These are phyloP conservation scores for Calidris pugnax DNA, from an alignment of 2,113 vertebrate species.

Conservation along the genomic window DNA sequence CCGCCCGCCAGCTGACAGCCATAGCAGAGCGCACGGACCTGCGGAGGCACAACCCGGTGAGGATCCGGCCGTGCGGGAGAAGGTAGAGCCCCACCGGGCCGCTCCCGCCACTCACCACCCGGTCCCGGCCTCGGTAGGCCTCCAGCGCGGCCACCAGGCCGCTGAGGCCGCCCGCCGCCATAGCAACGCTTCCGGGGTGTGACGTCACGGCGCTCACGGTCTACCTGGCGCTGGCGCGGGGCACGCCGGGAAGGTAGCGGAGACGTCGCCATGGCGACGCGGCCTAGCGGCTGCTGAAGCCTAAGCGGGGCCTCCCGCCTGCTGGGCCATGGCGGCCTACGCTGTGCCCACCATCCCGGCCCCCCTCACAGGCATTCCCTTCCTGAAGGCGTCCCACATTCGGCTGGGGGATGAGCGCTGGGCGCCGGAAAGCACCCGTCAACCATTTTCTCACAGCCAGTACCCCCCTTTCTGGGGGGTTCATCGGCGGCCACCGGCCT, in stretches of 20 bases:
- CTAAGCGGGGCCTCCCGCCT: fast-evolving
- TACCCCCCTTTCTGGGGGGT: neutral
- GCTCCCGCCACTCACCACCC: slow-evolving; percentile 81
- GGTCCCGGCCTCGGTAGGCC: slow-evolving; percentile 89
- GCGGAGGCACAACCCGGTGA: neutral
- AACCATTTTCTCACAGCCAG: neutral
- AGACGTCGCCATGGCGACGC: neutral
- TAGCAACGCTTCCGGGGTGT: slow-evolving; percentile 55
- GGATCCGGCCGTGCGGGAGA: neutral
- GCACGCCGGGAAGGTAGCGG: neutral
- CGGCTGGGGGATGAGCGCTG: neutral
- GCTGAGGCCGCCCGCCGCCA: slow-evolving; percentile 73
- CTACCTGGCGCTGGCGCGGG: neutral
- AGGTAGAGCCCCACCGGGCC: neutral
- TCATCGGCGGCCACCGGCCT: neutral
- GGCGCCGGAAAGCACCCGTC: neutral
- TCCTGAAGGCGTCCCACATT: neutral
- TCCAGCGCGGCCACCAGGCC: slow-evolving; percentile 79
- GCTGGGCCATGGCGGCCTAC: neutral
- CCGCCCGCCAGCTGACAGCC: slow-evolving; percentile 89
- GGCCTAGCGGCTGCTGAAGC: fast-evolving
- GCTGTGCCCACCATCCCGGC: neutral
- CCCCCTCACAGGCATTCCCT: neutral
- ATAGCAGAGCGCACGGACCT: slow-evolving; percentile 88
- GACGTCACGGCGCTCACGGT: neutral